A percentile compares a stretch with the other conserved stretches of the same genome.
Conservation (phyloP, 1,140 invertebrate genomes). For the Papilio polytes region DNA sequence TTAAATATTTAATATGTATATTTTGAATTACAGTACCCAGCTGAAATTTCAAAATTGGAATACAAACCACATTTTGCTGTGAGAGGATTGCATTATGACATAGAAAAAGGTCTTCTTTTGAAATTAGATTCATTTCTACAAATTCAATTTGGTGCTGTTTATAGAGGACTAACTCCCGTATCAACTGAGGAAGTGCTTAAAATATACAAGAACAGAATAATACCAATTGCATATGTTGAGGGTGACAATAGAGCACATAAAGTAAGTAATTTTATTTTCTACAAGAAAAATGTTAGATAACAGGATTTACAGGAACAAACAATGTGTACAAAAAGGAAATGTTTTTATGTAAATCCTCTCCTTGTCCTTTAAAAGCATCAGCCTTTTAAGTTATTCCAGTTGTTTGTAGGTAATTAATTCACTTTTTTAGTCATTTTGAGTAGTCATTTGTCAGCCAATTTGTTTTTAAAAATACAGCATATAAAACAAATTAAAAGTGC, state of each 20-base stretch:
- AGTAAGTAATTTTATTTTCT: constrained; percentile 55
- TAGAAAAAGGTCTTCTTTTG: constrained; percentile 96
- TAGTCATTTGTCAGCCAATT: no score
- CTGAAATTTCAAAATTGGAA: constrained; percentile 91
- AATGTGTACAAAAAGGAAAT: no score
- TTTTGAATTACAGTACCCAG: constrained; percentile 92
- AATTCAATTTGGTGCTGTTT: constrained; percentile 98
- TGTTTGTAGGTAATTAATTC: no score
- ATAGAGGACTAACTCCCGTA: constrained; percentile 92
- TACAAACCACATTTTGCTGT: constrained; percentile 97
- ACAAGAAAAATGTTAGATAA: background rate
- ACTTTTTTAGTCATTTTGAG: no score
- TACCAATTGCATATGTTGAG: constrained; percentile 93
- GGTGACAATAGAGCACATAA: constrained; percentile 84
- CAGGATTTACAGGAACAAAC: background rate
- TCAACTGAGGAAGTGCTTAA: constrained; percentile 93
- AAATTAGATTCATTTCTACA: constrained; percentile 98
- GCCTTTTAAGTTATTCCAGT: no score
- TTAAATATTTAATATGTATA: background rate
- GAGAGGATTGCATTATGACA: constrained; percentile 97
- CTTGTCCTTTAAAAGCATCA: no score
- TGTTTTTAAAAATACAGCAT: no score
- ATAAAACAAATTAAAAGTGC: background rate
- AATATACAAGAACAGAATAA: constrained; percentile 94
- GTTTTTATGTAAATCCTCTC: no score